Evolutionary conservation across 1,140 invertebrate species (phyloP).

Genomic region (Sarcophaga bullata): DNA sequence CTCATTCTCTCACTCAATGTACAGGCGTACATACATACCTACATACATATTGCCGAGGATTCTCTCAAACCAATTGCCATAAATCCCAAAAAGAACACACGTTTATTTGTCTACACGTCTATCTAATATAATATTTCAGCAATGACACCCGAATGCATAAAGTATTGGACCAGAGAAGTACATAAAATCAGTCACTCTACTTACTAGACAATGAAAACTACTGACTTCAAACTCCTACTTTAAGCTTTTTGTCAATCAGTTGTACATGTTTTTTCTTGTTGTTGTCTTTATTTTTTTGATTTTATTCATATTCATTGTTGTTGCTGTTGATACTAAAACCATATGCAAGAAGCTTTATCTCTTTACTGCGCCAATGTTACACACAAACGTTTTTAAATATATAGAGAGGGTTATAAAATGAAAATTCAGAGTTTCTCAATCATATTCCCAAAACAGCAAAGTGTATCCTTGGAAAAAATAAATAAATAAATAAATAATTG

Average conservation of each 20-base stretch:
- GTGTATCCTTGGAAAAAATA: too few species aligned
- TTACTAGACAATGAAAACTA: constrained; percentile 14
- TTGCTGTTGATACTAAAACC: not conserved
- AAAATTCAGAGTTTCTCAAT: too few species aligned
- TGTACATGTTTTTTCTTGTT: not conserved
- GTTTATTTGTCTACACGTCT: not conserved
- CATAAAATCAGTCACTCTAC: constrained; percentile 1
- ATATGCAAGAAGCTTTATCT: constrained; percentile 14
- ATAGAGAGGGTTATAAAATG: not conserved
- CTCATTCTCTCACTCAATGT: too few species aligned
- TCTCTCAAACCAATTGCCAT: not conserved
- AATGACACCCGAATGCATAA: constrained; percentile 4
- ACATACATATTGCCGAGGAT: not conserved
- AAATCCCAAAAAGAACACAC: constrained; percentile 9
- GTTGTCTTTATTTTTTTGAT: too few species aligned
- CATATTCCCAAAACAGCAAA: too few species aligned
- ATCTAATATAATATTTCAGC: not conserved
- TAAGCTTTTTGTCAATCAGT: not conserved
- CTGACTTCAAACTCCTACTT: constrained; percentile 7
- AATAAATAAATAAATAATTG: too few species aligned
- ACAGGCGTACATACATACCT: too few species aligned
- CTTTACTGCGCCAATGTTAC: constrained; percentile 5
- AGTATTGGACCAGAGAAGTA: not conserved
- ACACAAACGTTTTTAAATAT: not conserved
- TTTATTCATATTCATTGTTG: not conserved